Conservation (phyloP, 2,888 invertebrate species). For the Phania funesta region DNA sequence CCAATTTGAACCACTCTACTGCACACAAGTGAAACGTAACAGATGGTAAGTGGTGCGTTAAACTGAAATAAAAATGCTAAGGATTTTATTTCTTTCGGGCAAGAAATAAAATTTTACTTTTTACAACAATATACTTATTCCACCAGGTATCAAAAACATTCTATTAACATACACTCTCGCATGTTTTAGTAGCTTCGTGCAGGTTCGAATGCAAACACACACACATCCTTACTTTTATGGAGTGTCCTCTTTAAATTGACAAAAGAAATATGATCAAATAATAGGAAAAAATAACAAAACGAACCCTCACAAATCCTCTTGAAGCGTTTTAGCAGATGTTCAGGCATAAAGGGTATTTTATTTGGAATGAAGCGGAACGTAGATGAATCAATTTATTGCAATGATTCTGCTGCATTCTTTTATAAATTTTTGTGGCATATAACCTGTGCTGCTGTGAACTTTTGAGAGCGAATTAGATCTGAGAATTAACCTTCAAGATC, state of each 20-base stretch:
- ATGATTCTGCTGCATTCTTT: no score
- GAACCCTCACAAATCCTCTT: constrained; percentile 3
- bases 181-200: background rate
- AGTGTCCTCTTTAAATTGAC: constrained; percentile 30
- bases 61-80: background rate
- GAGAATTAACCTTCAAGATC: no score
- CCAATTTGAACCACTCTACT: background rate
- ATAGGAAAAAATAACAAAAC: background rate
- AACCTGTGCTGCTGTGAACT: no score
- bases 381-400: no score
- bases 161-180: background rate
- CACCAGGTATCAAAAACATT: constrained; percentile 29
- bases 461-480: no score
- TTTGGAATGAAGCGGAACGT: no score
- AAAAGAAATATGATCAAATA: constrained; percentile 28
- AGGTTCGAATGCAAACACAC: background rate
- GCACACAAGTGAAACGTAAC: background rate
- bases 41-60: background rate
- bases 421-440: no score
- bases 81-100: background rate
- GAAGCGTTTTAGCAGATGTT: constrained; percentile 7
- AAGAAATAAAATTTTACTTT: background rate
- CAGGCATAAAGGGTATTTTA: no score
- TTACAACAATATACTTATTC: background rate
- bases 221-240: background rate